phyloP scores from a whole-genome alignment of 30 jellyfish, hydroid and myxozoan species.

The Aurelia coerulea region DNA sequence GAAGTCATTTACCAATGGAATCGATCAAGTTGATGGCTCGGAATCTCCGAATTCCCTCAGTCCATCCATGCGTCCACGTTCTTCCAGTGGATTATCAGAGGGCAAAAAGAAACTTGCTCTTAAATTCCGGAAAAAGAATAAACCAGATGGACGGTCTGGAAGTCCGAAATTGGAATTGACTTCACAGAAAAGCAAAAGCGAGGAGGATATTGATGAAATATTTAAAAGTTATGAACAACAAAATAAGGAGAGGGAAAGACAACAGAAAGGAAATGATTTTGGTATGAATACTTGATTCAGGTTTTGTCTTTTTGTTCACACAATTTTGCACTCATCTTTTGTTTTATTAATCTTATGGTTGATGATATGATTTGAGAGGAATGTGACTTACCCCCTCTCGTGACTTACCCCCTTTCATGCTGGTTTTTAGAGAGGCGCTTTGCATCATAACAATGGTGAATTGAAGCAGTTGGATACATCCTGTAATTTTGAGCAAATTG shows the following conservation, averaged over 20 bases:
- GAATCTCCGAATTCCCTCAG: constrained; percentile 35
- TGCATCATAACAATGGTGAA: too few species aligned
- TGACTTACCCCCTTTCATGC: too few species aligned
- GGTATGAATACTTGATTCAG: constrained; percentile 32
- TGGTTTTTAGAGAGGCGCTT: too few species aligned
- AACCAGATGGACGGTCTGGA: constrained; percentile 31
- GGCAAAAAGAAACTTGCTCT: constrained; percentile 54
- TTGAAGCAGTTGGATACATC: too few species aligned
- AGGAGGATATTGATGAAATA: constrained; percentile 81
- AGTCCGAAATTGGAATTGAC: constrained; percentile 13
- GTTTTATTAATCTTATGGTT: too few species aligned
- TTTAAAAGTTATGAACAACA: constrained; percentile 75
- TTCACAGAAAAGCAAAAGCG: constrained; percentile 39
- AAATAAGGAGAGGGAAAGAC: not conserved
- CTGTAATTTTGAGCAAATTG: too few species aligned
- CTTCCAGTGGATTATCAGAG: constrained; percentile 20
- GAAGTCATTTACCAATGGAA: constrained; percentile 7
- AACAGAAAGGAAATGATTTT: constrained; percentile 30
- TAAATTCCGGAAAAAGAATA: constrained; percentile 61
- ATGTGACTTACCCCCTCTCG: too few species aligned
- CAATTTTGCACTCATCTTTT: too few species aligned
- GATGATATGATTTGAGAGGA: too few species aligned
- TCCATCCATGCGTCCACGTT: constrained; percentile 55
- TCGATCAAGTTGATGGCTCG: constrained; percentile 41
- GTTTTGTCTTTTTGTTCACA: not conserved